Evolutionary conservation across 2,797 vertebrate genomes (phyloP).

Genomic region (Holocentrus rufus): DNA sequence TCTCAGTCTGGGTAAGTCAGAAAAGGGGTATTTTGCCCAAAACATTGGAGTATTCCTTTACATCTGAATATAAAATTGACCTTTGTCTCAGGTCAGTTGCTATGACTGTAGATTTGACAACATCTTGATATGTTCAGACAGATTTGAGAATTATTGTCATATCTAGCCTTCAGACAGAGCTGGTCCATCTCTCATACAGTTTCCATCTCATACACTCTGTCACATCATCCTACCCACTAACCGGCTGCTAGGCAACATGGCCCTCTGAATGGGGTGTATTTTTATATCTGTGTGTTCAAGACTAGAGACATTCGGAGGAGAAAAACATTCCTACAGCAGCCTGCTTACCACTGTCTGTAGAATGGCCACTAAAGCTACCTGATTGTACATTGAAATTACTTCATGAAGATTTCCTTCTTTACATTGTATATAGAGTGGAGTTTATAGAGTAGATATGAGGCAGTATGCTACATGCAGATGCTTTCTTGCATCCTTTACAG

Average conservation of each 20-base stretch:
- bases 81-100: no score
- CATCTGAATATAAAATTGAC: no score
- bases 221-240: constrained; percentile 76
- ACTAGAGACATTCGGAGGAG: constrained; percentile 62
- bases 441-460: neutral
- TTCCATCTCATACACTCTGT: constrained; percentile 61
- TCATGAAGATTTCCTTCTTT: neutral
- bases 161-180: constrained; percentile 37
- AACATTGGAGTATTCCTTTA: no score
- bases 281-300: constrained; percentile 73
- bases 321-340: constrained; percentile 55
- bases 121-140: no score
- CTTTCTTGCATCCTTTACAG: no score
- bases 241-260: constrained; percentile 80
- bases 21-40: no score
- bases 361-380: constrained; percentile 29
- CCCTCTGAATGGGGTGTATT: constrained; percentile 76
- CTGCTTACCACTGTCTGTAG: constrained; percentile 40
- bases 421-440: neutral
- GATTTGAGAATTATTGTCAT: constrained; percentile 18
- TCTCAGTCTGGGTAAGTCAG: no score
- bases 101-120: no score
- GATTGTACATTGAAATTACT: constrained; percentile 6
- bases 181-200: constrained; percentile 53
- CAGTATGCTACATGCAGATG: constrained; percentile 1